Conservation (phyloP, 92 coral and sea anemone genomes). For the Isaurus tuberculatus region DNA sequence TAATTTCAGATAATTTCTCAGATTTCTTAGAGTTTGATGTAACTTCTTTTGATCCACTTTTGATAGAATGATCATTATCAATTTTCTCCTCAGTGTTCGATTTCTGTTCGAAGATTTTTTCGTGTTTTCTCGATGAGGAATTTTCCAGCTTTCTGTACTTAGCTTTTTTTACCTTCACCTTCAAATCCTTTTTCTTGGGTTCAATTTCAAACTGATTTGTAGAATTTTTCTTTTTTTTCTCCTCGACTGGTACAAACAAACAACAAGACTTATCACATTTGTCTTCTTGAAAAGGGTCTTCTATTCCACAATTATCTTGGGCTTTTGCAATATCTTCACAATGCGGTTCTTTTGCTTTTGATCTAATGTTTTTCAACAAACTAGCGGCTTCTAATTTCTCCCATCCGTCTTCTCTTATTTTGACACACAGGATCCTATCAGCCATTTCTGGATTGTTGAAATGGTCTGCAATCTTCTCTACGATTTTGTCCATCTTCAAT, state of each 20-base stretch:
- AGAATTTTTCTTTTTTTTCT: not conserved
- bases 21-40: constrained; percentile 10
- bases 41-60: constrained; percentile 37
- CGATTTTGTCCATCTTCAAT: constrained; percentile 55
- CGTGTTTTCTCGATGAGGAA: constrained; percentile 5
- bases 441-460: constrained; percentile 92
- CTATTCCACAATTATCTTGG: not conserved
- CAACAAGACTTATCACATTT: not conserved
- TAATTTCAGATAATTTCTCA: not conserved
- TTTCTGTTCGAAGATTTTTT: not conserved
- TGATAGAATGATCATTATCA: not conserved
- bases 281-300: not conserved
- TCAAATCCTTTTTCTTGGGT: not conserved
- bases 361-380: constrained; percentile 56
- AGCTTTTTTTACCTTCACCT: not conserved
- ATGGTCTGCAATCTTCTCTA: constrained; percentile 89
- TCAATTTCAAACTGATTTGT: not conserved
- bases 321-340: not conserved
- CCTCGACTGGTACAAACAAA: too few species aligned
- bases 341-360: constrained; percentile 5
- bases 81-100: constrained; percentile 11
- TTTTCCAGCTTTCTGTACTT: constrained; percentile 30
- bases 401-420: constrained; percentile 86
- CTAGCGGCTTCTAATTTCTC: constrained; percentile 81
- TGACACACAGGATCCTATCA: constrained; percentile 83